Evolutionary conservation across 2,797 vertebrate species (phyloP), one percentile per base, ranked within the genome.

Genomic region (Tenualosa ilisha): DNA sequence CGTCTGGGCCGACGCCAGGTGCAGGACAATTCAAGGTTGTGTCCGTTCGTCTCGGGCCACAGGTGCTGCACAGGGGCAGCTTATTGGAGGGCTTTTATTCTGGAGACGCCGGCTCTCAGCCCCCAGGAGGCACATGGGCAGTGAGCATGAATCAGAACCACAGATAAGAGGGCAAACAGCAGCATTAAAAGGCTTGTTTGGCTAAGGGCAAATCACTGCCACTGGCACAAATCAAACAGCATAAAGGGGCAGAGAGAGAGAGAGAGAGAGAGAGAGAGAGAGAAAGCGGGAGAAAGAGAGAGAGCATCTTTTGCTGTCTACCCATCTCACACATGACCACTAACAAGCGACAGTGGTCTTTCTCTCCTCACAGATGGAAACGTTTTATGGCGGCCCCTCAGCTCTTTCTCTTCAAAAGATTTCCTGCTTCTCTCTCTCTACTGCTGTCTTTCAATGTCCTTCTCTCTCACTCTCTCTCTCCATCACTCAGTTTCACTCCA

Each of bases 181-280:
- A 50, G 59, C 84, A 83, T 84, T 75, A 85, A 83, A 84, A 82
- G 81, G 81, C 82, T 61, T 83, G 82, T 84, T 83, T 83, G 81
- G 81, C 61, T 68, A 82, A 51, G 56, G 72, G 46, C 13, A 83
- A 68, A 81, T 49, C 85, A 86, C 50, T 6, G 37, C 40, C 20
- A 79, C 15, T 6, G 37, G 17, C 17, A 20, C 72, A 79, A 79
- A 79, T 79, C 37, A 79, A 46, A 79, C 37, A 46, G 72, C 15
- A 46, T 79, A 40, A n/a, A 79, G 40, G 3, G 15, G 37, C 17
- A 37, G 17, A 46, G 13, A 46, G 72, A 43, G 72, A 79, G 40
- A 11, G 72, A 46, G 37, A 22, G 37, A 31, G 13, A 54, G 65
- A 72, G 65, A 37, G 65, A 72, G 5, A n/a, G 22, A 37, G 65